These are phyloP conservation scores for Asbolus verrucosus DNA, from an alignment of 1,140 invertebrate species.

Conservation along the genomic window DNA sequence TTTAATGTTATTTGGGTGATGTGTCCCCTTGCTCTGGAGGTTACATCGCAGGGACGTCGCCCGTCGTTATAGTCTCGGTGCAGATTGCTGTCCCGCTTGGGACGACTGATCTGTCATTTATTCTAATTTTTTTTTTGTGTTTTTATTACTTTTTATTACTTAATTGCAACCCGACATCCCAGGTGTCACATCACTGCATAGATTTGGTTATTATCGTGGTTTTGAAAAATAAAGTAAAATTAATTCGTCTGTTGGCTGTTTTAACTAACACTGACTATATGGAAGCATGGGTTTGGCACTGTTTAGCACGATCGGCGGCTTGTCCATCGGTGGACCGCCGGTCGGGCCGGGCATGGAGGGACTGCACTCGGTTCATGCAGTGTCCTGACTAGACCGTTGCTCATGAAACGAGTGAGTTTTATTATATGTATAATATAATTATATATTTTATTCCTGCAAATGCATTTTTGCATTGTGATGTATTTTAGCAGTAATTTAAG, in stretches of 20 bases:
- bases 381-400: slow-evolving; percentile 59
- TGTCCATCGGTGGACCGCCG: no score
- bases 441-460: slow-evolving; percentile 84
- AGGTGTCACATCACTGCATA: slow-evolving; percentile 56
- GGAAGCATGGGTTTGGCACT: slow-evolving; percentile 59
- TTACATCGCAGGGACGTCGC: slow-evolving; percentile 66
- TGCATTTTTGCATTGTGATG: slow-evolving; percentile 83
- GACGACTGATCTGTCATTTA: slow-evolving; percentile 52
- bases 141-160: slow-evolving; percentile 50
- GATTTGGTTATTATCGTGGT: slow-evolving; percentile 47
- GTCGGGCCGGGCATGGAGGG: slow-evolving; percentile 64
- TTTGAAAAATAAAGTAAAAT: slow-evolving; percentile 48
- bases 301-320: slow-evolving; percentile 40
- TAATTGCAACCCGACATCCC: slow-evolving; percentile 53
- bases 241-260: slow-evolving; percentile 45
- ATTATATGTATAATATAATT: slow-evolving; percentile 78
- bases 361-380: slow-evolving; percentile 60
- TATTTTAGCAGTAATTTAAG: slow-evolving; percentile 82
- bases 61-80: slow-evolving; percentile 46
- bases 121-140: slow-evolving; percentile 48
- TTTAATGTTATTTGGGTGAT: slow-evolving; percentile 50
- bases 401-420: slow-evolving; percentile 69
- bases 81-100: slow-evolving; percentile 56
- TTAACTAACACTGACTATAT: slow-evolving; percentile 40
- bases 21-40: slow-evolving; percentile 68